phyloP scores from a whole-genome alignment of 2,113 vertebrate genomes.

The Rana temporaria region DNA sequence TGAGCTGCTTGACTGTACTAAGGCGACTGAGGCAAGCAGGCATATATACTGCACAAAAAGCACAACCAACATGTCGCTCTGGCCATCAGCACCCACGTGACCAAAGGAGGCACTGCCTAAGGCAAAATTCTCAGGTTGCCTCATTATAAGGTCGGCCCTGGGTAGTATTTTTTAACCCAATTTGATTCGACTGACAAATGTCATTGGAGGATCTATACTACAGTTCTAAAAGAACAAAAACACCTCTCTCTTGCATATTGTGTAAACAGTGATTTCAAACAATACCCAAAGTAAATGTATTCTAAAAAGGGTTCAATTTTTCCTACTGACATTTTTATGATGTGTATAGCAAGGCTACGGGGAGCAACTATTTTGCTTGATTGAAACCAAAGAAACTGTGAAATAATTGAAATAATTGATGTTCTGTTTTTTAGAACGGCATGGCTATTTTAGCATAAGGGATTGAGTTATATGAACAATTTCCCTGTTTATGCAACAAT shows the following conservation, averaged over 20 bases:
- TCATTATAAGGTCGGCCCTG: too few species aligned
- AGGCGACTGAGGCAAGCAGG: too few species aligned
- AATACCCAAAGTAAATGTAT: conserved; percentile 1
- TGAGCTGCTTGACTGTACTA: too few species aligned
- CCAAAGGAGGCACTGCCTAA: too few species aligned
- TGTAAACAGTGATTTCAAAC: neutral
- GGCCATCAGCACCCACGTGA: too few species aligned
- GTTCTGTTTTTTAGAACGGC: conserved; percentile 3
- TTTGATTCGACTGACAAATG: too few species aligned
- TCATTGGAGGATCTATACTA: too few species aligned
- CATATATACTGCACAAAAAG: too few species aligned
- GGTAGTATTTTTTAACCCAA: too few species aligned
- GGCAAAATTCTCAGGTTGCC: too few species aligned
- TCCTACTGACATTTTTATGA: conserved; percentile 29
- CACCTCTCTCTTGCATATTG: neutral
- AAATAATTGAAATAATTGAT: conserved; percentile 31
- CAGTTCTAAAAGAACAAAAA: neutral
- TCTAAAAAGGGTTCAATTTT: neutral
- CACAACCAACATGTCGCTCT: too few species aligned
- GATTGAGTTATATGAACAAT: neutral
- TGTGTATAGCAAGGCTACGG: neutral
- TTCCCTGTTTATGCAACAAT: conserved; percentile 21
- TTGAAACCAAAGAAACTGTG: conserved; percentile 6
- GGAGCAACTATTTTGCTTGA: conserved; percentile 12
- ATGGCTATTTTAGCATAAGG: neutral